Evolutionary conservation across 2,888 invertebrate species (phyloP).

Genomic region (Epistrophella euchroma): DNA sequence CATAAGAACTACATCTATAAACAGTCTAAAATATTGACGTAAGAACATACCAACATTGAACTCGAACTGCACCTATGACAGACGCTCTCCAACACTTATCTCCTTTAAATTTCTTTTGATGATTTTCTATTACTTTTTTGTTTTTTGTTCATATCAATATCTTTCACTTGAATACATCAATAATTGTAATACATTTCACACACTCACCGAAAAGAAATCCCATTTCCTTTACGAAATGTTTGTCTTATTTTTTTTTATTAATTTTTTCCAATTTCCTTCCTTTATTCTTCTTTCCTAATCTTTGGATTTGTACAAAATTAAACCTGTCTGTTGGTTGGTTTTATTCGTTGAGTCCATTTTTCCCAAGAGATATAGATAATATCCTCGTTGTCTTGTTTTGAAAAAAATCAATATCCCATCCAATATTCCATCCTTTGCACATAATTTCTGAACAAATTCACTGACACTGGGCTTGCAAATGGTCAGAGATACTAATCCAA

Average conservation of each 20-base stretch:
- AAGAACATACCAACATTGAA: slow-evolving; percentile 28
- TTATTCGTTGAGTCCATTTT: slow-evolving; percentile 15
- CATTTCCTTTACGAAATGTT: slow-evolving; percentile 43
- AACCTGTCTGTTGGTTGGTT: slow-evolving; percentile 38
- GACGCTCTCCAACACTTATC: not conserved
- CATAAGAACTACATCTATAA: not conserved
- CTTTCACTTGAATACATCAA: slow-evolving; percentile 39
- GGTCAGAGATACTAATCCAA: slow-evolving; percentile 24
- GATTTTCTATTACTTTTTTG: not conserved
- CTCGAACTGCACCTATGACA: not conserved
- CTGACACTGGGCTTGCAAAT: slow-evolving; percentile 13
- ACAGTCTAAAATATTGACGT: not conserved
- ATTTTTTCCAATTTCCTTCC: slow-evolving; percentile 33
- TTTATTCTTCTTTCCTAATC: slow-evolving; percentile 19
- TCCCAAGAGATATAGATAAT: not conserved
- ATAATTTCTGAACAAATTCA: not conserved
- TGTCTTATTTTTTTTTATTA: slow-evolving; percentile 11
- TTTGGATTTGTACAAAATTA: slow-evolving; percentile 13
- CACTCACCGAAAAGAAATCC: slow-evolving; percentile 45
- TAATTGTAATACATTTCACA: slow-evolving; percentile 56
- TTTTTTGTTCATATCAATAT: slow-evolving; percentile 31
- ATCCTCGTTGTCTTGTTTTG: not conserved
- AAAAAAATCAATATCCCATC: slow-evolving; percentile 16
- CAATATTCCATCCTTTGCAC: slow-evolving; percentile 58
- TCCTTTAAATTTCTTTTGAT: not conserved